Percentiles rank a stretch among this genome's conserved stretches.
Evolutionary conservation across 2,797 vertebrate genomes (phyloP).

Genomic region (Scolopax bukidnonensis): DNA sequence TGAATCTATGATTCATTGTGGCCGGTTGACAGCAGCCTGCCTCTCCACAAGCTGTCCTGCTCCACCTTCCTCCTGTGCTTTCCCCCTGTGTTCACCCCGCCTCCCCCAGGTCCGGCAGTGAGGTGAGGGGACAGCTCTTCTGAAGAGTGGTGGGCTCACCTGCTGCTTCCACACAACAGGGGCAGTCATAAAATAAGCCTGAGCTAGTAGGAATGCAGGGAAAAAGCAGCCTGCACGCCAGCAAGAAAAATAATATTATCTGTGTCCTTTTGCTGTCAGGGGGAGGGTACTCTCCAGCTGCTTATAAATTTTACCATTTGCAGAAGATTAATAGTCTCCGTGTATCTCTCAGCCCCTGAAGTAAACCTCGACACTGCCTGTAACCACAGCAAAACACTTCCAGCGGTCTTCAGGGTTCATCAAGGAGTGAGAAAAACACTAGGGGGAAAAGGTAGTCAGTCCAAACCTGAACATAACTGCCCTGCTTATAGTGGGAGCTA

Average conservation of each 20-base stretch:
- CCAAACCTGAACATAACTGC: neutral
- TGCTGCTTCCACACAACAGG: neutral
- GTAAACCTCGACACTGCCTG: neutral
- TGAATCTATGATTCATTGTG: neutral
- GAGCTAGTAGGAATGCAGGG: neutral
- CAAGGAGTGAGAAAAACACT: neutral
- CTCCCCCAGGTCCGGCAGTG: accelerated
- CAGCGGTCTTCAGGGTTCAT: neutral
- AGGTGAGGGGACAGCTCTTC: neutral
- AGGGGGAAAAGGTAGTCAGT: neutral
- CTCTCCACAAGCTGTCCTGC: accelerated
- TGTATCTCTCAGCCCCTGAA: neutral
- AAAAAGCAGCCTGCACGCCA: neutral
- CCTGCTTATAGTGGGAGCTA: neutral
- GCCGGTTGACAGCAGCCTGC: neutral
- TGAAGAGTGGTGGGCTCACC: neutral
- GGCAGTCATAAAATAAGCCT: neutral
- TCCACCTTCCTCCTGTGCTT: neutral
- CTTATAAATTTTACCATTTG: neutral
- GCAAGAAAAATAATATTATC: neutral
- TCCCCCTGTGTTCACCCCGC: accelerated
- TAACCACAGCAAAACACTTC: neutral
- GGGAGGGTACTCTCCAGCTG: neutral
- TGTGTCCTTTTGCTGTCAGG: neutral
- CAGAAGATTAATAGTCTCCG: neutral